Evolutionary conservation across 2,797 vertebrate genomes (phyloP), one percentile per base, ranked within the genome.

Genomic region (Malacoraja senta): DNA sequence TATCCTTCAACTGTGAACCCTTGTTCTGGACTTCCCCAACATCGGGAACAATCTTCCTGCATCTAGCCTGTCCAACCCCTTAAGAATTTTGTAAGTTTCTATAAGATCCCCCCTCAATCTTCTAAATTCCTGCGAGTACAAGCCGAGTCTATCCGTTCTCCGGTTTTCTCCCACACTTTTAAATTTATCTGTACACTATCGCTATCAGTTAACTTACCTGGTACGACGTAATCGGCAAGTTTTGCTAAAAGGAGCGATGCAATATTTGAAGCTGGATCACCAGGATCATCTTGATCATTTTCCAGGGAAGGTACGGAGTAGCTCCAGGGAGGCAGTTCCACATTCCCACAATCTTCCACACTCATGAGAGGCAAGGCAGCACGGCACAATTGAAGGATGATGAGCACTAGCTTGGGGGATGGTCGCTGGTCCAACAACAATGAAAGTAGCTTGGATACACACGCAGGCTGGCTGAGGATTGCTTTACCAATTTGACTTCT

Each of bases 401-500:
- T 99, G 65, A 99, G 97, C n/a, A 99, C 99, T 94, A 99, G 95
- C 95, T 99, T 99, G 92, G 99, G 99, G 74, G 99, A 99, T 0
- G 99, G 99, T 93, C 99, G 97, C 93, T 99, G 99, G 95, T 99
- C 99, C 94, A 99, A 96, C 32, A 99, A 97, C 94, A 99, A 96
- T 0, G 99, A 99, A 81, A 99, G 97, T 6, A 99, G 98, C 94
- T 99, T 99, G 93, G 99, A 99, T 84, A 99, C 98, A 61, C 99
- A 99, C 76, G 98, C 99, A 38, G 99, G 99, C 95, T 99, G 99
- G 95, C 99, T 99, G 91, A 99, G 96, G 95, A 99, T 99, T 80
- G 99, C 98, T 96, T 99, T 99, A 13, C 99, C 99, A 94, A 99
- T 99, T 95, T 99, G 98, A 93, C 99, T 99, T 97, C 99, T 99